Conservation (phyloP, 1,140 invertebrate genomes). For the Euglossa dilemma region DNA sequence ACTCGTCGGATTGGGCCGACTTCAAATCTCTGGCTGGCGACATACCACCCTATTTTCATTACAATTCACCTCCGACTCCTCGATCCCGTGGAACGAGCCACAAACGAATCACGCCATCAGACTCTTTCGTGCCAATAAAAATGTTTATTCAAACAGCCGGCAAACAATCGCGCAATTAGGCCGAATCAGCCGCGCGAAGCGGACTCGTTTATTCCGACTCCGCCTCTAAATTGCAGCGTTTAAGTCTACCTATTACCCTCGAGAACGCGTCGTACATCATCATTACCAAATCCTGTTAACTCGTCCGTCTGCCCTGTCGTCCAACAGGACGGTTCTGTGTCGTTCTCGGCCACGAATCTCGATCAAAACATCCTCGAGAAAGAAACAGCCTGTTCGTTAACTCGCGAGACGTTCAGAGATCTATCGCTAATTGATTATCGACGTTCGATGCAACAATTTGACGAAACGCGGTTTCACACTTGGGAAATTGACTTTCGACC, state of each 20-base stretch:
- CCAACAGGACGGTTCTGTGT: neutral
- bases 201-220: neutral
- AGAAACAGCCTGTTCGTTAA: neutral
- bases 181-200: neutral
- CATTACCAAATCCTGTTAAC: constrained; percentile 3
- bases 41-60: too few relatives aligned
- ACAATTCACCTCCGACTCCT: too few relatives aligned
- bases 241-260: neutral
- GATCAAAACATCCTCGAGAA: neutral
- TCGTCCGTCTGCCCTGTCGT: neutral
- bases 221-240: neutral
- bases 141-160: neutral
- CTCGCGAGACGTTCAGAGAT: neutral
- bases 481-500: too few relatives aligned
- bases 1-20: too few relatives aligned
- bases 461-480: too few relatives aligned
- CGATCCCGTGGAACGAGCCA: too few relatives aligned
- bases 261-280: constrained; percentile 1
- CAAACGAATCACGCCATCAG: too few relatives aligned
- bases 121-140: neutral
- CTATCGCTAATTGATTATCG: too few relatives aligned
- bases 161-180: neutral
- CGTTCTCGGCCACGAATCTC: neutral
- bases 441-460: too few relatives aligned
- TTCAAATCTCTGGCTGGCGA: too few relatives aligned